These are phyloP conservation scores for Elymnias hypermnestra DNA, from an alignment of 1,140 invertebrate genomes.

Conservation along the genomic window DNA sequence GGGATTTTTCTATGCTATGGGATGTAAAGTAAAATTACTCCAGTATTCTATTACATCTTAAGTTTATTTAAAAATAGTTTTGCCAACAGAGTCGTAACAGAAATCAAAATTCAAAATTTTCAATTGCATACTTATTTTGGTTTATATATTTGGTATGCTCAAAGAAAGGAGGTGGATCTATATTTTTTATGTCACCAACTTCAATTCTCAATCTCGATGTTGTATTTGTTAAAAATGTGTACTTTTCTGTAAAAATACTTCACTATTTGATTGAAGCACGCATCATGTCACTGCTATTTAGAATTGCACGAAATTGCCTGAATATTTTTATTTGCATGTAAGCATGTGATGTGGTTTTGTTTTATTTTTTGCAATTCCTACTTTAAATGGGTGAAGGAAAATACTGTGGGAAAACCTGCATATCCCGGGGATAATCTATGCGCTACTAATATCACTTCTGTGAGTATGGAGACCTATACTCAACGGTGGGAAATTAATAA, in stretches of 20 bases:
- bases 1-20: neutral
- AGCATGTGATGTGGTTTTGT: slow-evolving; percentile 15
- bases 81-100: slow-evolving; percentile 64
- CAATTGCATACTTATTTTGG: slow-evolving; percentile 44
- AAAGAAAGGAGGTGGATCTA: slow-evolving; percentile 67
- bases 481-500: too few relatives aligned
- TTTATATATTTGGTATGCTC: slow-evolving; percentile 61
- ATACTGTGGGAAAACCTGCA: too few relatives aligned
- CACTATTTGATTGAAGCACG: slow-evolving; percentile 10
- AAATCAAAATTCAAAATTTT: slow-evolving; percentile 68
- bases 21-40: too few relatives aligned
- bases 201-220: neutral
- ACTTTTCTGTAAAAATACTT: slow-evolving; percentile 2
- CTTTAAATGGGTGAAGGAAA: too few relatives aligned
- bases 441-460: too few relatives aligned
- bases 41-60: too few relatives aligned
- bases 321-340: slow-evolving; percentile 12
- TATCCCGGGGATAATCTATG: too few relatives aligned
- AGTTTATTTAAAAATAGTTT: slow-evolving; percentile 22
- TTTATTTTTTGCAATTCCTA: too few relatives aligned
- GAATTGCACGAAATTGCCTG: slow-evolving; percentile 24
- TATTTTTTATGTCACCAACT: slow-evolving; percentile 14
- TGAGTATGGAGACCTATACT: too few relatives aligned
- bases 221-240: neutral
- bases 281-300: slow-evolving; percentile 18